Evolutionary conservation across 1,140 invertebrate genomes (phyloP).

Genomic region (Drosophila takahashii): DNA sequence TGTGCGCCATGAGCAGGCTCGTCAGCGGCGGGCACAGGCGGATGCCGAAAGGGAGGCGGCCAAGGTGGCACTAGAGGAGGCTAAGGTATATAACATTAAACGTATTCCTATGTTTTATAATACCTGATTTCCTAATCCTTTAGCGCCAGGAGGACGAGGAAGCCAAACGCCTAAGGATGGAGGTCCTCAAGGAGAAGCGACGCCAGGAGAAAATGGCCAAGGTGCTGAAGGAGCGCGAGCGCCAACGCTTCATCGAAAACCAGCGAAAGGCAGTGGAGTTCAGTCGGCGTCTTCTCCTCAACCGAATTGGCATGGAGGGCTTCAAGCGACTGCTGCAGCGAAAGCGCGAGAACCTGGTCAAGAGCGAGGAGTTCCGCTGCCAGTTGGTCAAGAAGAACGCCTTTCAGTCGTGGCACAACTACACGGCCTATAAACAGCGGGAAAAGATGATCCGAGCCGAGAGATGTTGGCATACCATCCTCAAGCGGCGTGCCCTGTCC

Average conservation of each 20-base stretch:
- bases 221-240: constrained; percentile 86
- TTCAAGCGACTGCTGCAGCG: constrained; percentile 85
- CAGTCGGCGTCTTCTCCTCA: constrained; percentile 85
- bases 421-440: constrained; percentile 85
- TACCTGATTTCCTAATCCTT: not conserved
- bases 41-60: constrained; percentile 87
- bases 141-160: constrained; percentile 86
- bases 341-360: constrained; percentile 85
- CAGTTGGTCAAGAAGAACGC: constrained; percentile 85
- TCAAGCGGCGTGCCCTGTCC: constrained; percentile 79
- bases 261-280: constrained; percentile 86
- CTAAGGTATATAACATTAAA: constrained; percentile 67
- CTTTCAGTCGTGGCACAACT: constrained; percentile 86
- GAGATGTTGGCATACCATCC: constrained; percentile 84
- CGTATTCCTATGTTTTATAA: not conserved
- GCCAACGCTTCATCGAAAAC: constrained; percentile 85
- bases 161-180: constrained; percentile 86
- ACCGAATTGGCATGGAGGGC: constrained; percentile 85
- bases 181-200: constrained; percentile 86
- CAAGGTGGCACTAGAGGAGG: constrained; percentile 85
- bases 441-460: constrained; percentile 85
- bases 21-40: constrained; percentile 86
- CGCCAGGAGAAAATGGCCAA: constrained; percentile 87
- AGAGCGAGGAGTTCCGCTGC: constrained; percentile 84
- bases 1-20: constrained; percentile 87